Evolutionary conservation across 2,797 vertebrate species (phyloP).

Genomic region (Sylvilagus floridanus): DNA sequence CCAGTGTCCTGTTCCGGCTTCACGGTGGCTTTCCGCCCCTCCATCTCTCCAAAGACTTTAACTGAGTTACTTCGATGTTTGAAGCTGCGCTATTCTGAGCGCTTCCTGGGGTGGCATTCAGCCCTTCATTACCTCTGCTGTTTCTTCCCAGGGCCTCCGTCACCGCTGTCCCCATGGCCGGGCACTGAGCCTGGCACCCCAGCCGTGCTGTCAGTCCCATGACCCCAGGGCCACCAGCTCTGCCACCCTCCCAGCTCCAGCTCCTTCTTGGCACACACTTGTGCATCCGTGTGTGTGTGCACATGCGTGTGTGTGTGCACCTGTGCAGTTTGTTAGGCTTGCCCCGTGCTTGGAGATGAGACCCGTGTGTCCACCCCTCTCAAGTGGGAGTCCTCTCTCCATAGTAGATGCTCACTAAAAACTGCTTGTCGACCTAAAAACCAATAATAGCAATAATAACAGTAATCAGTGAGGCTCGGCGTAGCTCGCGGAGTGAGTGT

Average conservation of each 20-base stretch:
- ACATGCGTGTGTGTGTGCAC: rapidly evolving
- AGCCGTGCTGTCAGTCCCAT: not conserved
- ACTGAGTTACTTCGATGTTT: constrained; percentile 29
- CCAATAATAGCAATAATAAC: not conserved
- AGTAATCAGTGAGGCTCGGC: not conserved
- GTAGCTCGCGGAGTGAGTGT: no score
- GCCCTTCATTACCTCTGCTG: not conserved
- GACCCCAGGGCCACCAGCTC: rapidly evolving
- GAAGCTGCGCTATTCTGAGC: constrained; percentile 58
- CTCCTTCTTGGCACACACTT: not conserved
- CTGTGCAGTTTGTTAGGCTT: not conserved
- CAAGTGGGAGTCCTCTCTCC: not conserved
- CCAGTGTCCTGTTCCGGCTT: not conserved
- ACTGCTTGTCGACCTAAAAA: not conserved
- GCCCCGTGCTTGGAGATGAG: no score
- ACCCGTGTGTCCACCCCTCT: not conserved
- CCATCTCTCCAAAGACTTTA: constrained; percentile 53
- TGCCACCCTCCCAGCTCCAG: rapidly evolving
- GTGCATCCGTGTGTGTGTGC: rapidly evolving
- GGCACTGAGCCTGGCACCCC: rapidly evolving
- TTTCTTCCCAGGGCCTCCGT: not conserved
- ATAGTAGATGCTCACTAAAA: not conserved
- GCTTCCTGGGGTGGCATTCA: not conserved
- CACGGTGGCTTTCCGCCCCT: constrained; percentile 3
- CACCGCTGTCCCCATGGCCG: rapidly evolving